A percentile compares a stretch with the other conserved stretches of the same genome.
These are phyloP conservation scores for Gordius sp. DNA, from an alignment of 2,888 invertebrate species.

Conservation along the genomic window DNA sequence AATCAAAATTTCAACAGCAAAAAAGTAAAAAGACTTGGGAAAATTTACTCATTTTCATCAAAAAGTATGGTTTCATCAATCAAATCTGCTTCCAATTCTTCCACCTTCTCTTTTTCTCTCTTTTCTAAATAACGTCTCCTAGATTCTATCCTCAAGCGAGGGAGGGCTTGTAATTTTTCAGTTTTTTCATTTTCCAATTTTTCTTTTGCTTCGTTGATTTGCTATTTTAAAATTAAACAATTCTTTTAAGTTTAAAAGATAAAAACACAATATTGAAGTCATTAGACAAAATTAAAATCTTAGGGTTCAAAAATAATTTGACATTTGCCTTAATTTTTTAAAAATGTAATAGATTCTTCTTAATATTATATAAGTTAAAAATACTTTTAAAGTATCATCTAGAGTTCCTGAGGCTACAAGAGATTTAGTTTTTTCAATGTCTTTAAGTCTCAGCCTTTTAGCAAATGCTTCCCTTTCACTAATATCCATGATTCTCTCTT, in stretches of 20 bases:
- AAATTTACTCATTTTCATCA: constrained; percentile 50
- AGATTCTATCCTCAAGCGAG: constrained; percentile 61
- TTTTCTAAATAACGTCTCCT: constrained; percentile 76
- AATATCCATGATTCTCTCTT: constrained; percentile 37
- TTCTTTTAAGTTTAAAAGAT: neutral
- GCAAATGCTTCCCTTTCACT: constrained; percentile 80
- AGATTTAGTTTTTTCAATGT: constrained; percentile 29
- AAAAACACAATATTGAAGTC: neutral
- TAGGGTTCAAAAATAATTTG: too few relatives aligned
- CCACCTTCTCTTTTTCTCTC: constrained; percentile 75
- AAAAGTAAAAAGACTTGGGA: constrained; percentile 10
- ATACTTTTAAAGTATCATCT: too few relatives aligned
- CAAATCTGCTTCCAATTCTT: constrained; percentile 75
- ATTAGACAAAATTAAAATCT: neutral
- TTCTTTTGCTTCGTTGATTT: constrained; percentile 52
- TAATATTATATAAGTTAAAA: too few relatives aligned
- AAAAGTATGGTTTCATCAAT: constrained; percentile 83
- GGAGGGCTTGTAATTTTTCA: constrained; percentile 56
- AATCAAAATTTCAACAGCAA: neutral
- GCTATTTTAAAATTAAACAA: neutral
- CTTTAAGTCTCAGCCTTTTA: constrained; percentile 54
- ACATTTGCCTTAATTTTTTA: too few relatives aligned
- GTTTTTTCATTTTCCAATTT: constrained; percentile 59
- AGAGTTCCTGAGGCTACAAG: neutral
- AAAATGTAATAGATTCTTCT: neutral